A percentile compares a stretch with the other conserved stretches of the same genome.
Evolutionary conservation across 2,113 vertebrate genomes (phyloP).

Genomic region (Balaenoptera acutorostrata): DNA sequence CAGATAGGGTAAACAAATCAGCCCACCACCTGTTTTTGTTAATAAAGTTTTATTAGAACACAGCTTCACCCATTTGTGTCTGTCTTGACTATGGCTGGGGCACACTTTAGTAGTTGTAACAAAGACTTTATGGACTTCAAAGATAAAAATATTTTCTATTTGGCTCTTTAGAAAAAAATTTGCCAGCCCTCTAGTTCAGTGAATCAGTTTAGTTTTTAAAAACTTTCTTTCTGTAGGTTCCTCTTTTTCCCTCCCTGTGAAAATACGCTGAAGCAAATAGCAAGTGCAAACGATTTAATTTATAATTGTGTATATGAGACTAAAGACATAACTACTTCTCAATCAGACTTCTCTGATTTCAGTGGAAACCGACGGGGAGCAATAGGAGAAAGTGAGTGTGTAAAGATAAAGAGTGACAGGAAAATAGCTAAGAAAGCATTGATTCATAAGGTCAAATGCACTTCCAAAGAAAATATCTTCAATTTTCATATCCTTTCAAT

Average conservation of each 20-base stretch:
- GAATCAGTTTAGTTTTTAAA: neutral
- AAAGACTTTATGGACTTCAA: neutral
- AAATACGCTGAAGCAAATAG: neutral
- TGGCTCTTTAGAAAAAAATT: neutral
- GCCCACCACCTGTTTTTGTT: neutral
- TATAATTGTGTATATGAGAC: neutral
- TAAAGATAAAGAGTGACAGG: neutral
- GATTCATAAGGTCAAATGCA: neutral
- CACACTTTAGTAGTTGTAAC: neutral
- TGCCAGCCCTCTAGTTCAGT: neutral
- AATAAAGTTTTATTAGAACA: constrained; percentile 17
- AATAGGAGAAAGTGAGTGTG: neutral
- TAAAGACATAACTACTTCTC: neutral
- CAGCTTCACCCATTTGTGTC: neutral
- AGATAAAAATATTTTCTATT: neutral
- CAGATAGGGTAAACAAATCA: neutral
- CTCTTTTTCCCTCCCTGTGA: neutral
- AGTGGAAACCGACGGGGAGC: neutral
- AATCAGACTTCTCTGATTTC: neutral
- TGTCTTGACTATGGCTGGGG: neutral
- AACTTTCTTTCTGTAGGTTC: neutral
- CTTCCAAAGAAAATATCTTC: neutral
- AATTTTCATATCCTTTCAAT: neutral
- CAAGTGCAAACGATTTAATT: neutral
- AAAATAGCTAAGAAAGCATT: neutral